Conservation (phyloP, 2,113 vertebrate species). For the Tetrax tetrax region DNA sequence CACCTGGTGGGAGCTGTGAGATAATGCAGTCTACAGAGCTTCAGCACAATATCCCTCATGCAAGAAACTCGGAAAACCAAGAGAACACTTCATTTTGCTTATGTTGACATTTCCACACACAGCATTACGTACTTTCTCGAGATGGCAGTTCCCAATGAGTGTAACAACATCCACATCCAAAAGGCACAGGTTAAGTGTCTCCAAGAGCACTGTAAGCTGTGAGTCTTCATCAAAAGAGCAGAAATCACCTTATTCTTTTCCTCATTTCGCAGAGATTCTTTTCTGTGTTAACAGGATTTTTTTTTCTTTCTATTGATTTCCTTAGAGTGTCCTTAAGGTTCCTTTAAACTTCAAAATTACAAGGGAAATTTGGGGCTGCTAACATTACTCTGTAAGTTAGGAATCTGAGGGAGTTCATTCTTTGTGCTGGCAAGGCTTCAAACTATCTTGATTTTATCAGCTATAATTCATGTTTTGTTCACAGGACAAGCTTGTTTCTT, state of each 20-base stretch:
- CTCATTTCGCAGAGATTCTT: slow-evolving; percentile 1
- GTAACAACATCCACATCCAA: background rate
- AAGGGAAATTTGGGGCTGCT: slow-evolving; percentile 29
- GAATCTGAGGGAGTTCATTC: slow-evolving; percentile 60
- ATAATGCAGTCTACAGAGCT: background rate
- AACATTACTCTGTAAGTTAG: slow-evolving; percentile 47
- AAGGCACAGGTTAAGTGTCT: background rate
- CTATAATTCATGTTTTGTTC: slow-evolving; percentile 67
- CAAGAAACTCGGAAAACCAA: background rate
- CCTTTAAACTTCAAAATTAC: slow-evolving; percentile 48
- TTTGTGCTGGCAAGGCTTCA: slow-evolving; percentile 65
- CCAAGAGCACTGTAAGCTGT: background rate
- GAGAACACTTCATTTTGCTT: slow-evolving; percentile 6
- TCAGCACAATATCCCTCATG: background rate
- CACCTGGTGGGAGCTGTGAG: slow-evolving; percentile 21
- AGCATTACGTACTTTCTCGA: background rate
- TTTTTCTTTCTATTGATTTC: slow-evolving; percentile 34
- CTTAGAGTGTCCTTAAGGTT: slow-evolving; percentile 40
- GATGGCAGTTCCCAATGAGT: background rate
- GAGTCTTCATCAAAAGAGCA: slow-evolving; percentile 12
- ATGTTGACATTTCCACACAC: background rate
- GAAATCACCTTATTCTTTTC: slow-evolving; percentile 46
- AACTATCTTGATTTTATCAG: slow-evolving; percentile 69
- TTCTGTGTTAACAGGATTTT: background rate
- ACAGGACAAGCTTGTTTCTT: slow-evolving; percentile 59